phyloP scores from a whole-genome alignment of 1,140 invertebrate species.

The Bacillus rossius region DNA sequence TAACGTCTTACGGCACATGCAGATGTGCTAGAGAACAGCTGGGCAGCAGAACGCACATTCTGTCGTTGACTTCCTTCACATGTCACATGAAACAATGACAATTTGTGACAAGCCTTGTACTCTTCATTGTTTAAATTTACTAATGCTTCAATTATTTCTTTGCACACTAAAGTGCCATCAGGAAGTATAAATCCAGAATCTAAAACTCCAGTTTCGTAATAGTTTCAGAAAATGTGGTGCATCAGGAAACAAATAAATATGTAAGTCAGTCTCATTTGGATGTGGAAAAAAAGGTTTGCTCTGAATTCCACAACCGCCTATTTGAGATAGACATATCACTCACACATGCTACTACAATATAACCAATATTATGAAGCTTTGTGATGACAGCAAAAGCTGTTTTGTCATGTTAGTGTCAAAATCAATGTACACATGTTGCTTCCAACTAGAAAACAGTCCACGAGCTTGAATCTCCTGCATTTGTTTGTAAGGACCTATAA shows the following conservation, averaged over 20 bases:
- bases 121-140: slow-evolving; percentile 13
- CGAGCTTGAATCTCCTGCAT: slow-evolving; percentile 34
- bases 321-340: slow-evolving; percentile 32
- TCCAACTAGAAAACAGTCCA: slow-evolving; percentile 34
- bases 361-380: slow-evolving; percentile 27
- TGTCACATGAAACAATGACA: slow-evolving; percentile 13
- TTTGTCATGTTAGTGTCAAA: slow-evolving; percentile 35
- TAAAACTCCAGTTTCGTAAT: slow-evolving; percentile 28
- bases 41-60: slow-evolving; percentile 21
- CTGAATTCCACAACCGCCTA: slow-evolving; percentile 30
- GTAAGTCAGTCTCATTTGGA: slow-evolving; percentile 18
- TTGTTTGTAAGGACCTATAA: slow-evolving; percentile 33
- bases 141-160: slow-evolving; percentile 16
- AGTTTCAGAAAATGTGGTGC: slow-evolving; percentile 30
- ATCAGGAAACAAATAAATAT: slow-evolving; percentile 27
- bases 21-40: slow-evolving; percentile 21
- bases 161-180: slow-evolving; percentile 12
- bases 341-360: slow-evolving; percentile 31
- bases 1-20: slow-evolving; percentile 17
- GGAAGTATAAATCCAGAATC: slow-evolving; percentile 25
- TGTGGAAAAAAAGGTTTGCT: slow-evolving; percentile 20
- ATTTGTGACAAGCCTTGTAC: slow-evolving; percentile 20
- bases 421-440: slow-evolving; percentile 34
- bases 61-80: slow-evolving; percentile 17
- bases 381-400: slow-evolving; percentile 19